A percentile compares a stretch with the other conserved stretches of the same genome.
phyloP scores from a whole-genome alignment of 2,797 vertebrate species.

The Chelon labrosus region DNA sequence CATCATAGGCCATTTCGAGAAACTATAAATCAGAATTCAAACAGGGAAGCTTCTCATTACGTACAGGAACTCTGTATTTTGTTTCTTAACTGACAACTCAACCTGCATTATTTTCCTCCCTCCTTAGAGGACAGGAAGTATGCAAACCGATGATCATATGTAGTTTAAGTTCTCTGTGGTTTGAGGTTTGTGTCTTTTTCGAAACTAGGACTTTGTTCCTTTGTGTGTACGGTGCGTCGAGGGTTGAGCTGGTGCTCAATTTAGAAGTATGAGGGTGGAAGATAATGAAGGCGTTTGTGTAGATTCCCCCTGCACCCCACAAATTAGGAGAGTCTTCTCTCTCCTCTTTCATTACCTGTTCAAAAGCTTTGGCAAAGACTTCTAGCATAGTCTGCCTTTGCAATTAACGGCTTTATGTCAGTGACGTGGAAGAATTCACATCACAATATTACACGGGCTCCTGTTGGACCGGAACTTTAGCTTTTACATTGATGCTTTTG shows the following conservation, averaged over 20 bases:
- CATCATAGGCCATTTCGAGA: slow-evolving; percentile 42
- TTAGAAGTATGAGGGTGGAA: slow-evolving; percentile 44
- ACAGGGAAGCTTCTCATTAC: slow-evolving; percentile 65
- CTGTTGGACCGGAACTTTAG: background rate
- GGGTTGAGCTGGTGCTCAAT: slow-evolving; percentile 47
- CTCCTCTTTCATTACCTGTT: slow-evolving; percentile 62
- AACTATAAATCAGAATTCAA: slow-evolving; percentile 64
- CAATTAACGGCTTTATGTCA: slow-evolving; percentile 27
- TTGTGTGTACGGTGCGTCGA: slow-evolving; percentile 21
- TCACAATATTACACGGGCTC: background rate
- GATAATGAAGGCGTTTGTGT: slow-evolving; percentile 63
- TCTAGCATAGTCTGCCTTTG: slow-evolving; percentile 2
- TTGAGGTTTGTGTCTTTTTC: slow-evolving; percentile 50
- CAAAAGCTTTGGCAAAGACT: slow-evolving; percentile 48
- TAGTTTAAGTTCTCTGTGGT: slow-evolving; percentile 48
- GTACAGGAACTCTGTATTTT: slow-evolving; percentile 46
- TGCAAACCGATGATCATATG: slow-evolving; percentile 42
- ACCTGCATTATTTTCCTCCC: slow-evolving; percentile 38
- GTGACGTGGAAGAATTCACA: background rate
- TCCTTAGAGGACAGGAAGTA: slow-evolving; percentile 43
- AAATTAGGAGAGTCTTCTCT: slow-evolving; percentile 43
- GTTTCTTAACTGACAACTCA: slow-evolving; percentile 33
- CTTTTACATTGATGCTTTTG: background rate
- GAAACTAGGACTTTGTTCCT: slow-evolving; percentile 39
- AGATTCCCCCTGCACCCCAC: slow-evolving; percentile 14